Conservation (phyloP, 2,797 vertebrate genomes). For the Hoplostethus atlanticus region DNA sequence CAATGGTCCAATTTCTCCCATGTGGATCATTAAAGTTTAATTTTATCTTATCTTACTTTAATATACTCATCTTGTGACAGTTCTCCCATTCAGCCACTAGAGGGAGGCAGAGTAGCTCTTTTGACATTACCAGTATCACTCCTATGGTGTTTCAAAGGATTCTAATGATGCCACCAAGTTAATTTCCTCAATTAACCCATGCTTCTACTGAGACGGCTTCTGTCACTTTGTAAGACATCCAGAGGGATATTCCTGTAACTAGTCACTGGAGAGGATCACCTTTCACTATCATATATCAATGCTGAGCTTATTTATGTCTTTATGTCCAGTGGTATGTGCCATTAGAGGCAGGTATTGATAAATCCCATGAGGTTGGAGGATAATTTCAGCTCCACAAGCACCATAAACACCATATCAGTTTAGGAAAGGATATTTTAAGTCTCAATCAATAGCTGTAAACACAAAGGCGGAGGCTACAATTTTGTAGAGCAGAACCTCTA, state of each 20-base stretch:
- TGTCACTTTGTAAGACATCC: neutral
- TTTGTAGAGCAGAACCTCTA: neutral
- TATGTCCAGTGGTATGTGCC: neutral
- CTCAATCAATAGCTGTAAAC: neutral
- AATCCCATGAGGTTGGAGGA: neutral
- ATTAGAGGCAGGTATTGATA: neutral
- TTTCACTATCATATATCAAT: slow-evolving; percentile 1
- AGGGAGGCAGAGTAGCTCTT: slow-evolving; percentile 41
- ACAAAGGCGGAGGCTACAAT: neutral
- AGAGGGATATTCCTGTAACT: neutral
- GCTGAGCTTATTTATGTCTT: neutral
- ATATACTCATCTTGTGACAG: slow-evolving; percentile 4
- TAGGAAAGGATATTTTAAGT: slow-evolving; percentile 2
- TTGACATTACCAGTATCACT: neutral
- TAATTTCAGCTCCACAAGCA: slow-evolving; percentile 1
- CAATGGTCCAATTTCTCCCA: too few species aligned
- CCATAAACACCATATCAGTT: neutral
- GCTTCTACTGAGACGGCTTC: neutral
- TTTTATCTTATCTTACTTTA: neutral
- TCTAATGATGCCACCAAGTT: neutral
- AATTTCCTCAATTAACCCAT: neutral
- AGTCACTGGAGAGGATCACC: neutral
- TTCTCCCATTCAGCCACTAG: slow-evolving; percentile 35
- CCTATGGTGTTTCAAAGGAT: neutral
- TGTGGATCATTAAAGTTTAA: too few species aligned